Evolutionary conservation across 37 sponge, comb jelly and placozoan genomes (phyloP).

Genomic region (Diacarnus erythraeanus): DNA sequence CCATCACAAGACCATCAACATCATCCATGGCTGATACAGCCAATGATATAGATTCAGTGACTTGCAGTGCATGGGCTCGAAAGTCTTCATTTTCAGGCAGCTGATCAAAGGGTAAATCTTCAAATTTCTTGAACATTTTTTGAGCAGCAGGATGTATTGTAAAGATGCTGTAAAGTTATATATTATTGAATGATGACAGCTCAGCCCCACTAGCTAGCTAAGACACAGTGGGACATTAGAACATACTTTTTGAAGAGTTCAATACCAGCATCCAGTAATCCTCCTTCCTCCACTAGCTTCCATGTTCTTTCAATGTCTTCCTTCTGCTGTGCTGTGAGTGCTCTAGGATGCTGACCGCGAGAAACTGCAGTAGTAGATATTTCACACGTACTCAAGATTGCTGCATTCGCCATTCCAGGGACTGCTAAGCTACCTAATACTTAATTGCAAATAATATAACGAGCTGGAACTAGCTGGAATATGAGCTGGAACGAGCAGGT

Average conservation of each 20-base stretch:
- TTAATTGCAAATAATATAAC: no score
- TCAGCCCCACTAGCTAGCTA: no score
- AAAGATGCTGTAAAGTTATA: conserved; percentile 59
- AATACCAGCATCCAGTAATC: conserved; percentile 28
- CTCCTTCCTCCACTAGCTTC: conserved; percentile 27
- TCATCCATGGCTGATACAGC: conserved; percentile 56
- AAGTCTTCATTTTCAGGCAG: conserved; percentile 22
- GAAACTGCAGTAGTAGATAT: neutral
- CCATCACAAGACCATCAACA: conserved; percentile 6
- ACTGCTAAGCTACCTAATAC: no score
- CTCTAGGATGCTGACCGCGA: conserved; percentile 17
- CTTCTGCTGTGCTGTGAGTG: conserved; percentile 23
- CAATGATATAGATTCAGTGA: conserved; percentile 45
- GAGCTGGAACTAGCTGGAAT: no score
- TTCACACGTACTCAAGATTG: conserved; percentile 19
- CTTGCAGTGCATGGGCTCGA: conserved; percentile 38
- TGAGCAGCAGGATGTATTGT: conserved; percentile 44
- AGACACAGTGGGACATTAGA: neutral
- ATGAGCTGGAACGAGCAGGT: no score
- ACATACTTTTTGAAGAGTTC: conserved; percentile 37
- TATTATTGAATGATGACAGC: neutral
- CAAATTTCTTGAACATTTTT: conserved; percentile 46
- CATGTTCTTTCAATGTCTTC: conserved; percentile 30
- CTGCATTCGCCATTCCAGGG: neutral
- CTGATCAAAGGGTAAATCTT: conserved; percentile 43